Evolutionary conservation across 2,888 invertebrate genomes (phyloP).

Genomic region (Conistra vaccinii): DNA sequence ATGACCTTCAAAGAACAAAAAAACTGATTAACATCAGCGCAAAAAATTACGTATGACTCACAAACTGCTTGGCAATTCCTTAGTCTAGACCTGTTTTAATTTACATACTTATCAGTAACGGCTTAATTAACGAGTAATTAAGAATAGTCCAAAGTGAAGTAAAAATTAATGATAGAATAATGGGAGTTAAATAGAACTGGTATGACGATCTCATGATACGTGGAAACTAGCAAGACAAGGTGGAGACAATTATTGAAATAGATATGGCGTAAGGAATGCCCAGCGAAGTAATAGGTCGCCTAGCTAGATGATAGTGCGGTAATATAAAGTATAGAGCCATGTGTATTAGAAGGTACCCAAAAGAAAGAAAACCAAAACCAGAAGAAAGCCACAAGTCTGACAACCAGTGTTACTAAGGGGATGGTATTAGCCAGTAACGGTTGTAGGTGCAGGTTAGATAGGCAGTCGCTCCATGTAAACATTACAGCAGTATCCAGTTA

Average conservation of each 20-base stretch:
- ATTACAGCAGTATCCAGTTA: background rate
- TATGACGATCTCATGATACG: background rate
- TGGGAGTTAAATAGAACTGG: background rate
- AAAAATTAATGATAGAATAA: background rate
- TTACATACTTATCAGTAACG: background rate
- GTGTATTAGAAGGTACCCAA: too few relatives aligned
- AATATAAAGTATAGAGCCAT: background rate
- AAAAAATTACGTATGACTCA: slow-evolving; percentile 2
- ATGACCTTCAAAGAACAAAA: slow-evolving; percentile 41
- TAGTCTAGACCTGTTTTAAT: slow-evolving; percentile 18
- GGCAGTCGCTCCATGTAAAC: too few relatives aligned
- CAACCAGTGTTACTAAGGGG: too few relatives aligned
- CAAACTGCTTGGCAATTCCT: background rate
- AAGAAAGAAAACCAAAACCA: too few relatives aligned
- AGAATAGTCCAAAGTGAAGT: background rate
- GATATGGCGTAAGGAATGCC: background rate
- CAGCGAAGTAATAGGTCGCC: background rate
- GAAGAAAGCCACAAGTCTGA: background rate
- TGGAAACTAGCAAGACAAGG: background rate
- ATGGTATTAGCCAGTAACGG: background rate
- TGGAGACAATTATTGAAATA: background rate
- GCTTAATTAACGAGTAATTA: slow-evolving; percentile 20
- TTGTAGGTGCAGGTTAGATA: background rate
- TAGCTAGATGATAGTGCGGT: background rate
- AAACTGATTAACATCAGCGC: background rate